Conservation (phyloP, 2,888 invertebrate genomes). For the Oscheius onirici region DNA sequence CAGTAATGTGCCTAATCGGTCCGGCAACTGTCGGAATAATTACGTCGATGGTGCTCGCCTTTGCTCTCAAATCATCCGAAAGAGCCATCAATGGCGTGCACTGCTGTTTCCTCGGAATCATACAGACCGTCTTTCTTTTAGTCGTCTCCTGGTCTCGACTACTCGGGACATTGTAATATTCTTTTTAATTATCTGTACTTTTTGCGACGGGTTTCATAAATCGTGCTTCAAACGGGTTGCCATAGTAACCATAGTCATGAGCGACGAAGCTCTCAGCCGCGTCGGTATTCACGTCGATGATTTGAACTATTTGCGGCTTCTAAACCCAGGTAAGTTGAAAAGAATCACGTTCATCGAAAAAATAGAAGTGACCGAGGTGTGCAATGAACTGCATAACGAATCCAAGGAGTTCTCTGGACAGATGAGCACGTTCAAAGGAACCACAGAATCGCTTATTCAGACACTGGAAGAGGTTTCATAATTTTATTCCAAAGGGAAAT, state of each 20-base stretch:
- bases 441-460: slow-evolving; percentile 30
- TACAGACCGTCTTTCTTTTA: slow-evolving; percentile 58
- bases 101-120: slow-evolving; percentile 59
- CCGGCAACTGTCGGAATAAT: slow-evolving; percentile 50
- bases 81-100: slow-evolving; percentile 57
- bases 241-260: slow-evolving; percentile 21
- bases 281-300: slow-evolving; percentile 34
- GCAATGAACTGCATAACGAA: slow-evolving; percentile 30
- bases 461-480: slow-evolving; percentile 33
- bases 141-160: slow-evolving; percentile 57
- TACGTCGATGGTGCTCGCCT: slow-evolving; percentile 51
- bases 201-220: slow-evolving; percentile 8
- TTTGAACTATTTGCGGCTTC: slow-evolving; percentile 25
- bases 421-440: slow-evolving; percentile 17
- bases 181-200: neutral
- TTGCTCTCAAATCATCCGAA: slow-evolving; percentile 45
- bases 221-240: neutral
- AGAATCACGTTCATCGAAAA: no score
- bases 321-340: slow-evolving; percentile 31
- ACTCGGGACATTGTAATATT: slow-evolving; percentile 58
- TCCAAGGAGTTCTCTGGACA: slow-evolving; percentile 29
- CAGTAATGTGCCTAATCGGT: slow-evolving; percentile 53
- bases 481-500: neutral
- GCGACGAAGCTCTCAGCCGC: slow-evolving; percentile 13
- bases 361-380: slow-evolving; percentile 29